Base-by-base conservation (phyloP, 2,797 vertebrate genomes). In the Tokudaia muenninki region DNA sequence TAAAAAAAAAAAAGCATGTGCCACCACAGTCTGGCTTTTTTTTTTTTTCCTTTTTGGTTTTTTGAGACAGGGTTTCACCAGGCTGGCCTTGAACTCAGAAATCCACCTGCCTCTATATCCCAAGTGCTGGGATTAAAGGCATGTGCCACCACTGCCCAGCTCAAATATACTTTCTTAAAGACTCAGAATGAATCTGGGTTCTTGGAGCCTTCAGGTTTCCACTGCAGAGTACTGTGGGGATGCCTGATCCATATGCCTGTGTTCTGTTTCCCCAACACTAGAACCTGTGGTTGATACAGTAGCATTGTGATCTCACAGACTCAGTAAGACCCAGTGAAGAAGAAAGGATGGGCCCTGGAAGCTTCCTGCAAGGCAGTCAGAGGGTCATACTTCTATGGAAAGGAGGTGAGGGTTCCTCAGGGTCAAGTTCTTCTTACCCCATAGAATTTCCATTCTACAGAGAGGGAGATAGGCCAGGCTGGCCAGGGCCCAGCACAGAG, bases 291-390 rank as follows among this genome's bases (percentile, higher is more conserved):
- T 59, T 12, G 21, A n/a, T 2, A 79, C 3, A 75, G n/a, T 7
- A 50, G 34, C 22, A n/a, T 4, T 16, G 3, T 24, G 57, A 86
- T 50, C 10, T 29, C 0, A 57, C 59, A 84, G 59, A 24, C 22
- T 67, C 63, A 82, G 8, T 74, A 91, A 19, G 57, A 44, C 21
- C 19, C 65, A 63, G 84, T 47, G 75, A 79, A 72, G 90, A 83
- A 92, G 63, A 8, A 57, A 22, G 17, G 3, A 1, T 6, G 1
- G 79, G 16, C 13, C 63, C 67, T 50, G 41, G 47, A 87, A 61
- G 31, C 52, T 59, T 16, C 3, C 37, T 16, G 2, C 12, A 2
- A 14, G 14, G 14, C 78, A 37, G 3, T 0, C 6, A 13, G 21
- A 44, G 31, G 37, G 29, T 55, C 24, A 0, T 52, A 12, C 61